A percentile compares a stretch with the other conserved stretches of the same genome.
Conservation (phyloP, 2,888 invertebrate genomes). For the Tiliacea aurago region DNA sequence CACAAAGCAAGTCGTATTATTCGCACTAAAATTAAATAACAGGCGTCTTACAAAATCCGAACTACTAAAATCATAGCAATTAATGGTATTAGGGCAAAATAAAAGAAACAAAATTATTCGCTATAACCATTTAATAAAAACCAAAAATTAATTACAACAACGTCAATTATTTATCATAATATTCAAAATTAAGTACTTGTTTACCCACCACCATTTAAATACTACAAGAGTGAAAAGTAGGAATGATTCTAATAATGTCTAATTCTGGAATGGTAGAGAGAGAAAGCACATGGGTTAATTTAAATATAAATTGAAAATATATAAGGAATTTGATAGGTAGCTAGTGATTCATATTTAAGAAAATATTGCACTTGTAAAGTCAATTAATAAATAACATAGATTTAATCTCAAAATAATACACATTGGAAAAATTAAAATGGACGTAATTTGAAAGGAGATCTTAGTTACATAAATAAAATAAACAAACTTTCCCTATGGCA, state of each 20-base stretch:
- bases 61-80: conserved; percentile 48
- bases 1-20: neutral
- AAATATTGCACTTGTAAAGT: conserved; percentile 65
- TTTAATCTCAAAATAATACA: conserved; percentile 61
- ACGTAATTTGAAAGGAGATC: conserved; percentile 76
- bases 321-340: conserved; percentile 31
- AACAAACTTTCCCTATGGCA: conserved; percentile 81
- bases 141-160: conserved; percentile 82
- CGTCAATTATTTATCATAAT: conserved; percentile 72
- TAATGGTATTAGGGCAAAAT: conserved; percentile 65
- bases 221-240: conserved; percentile 62
- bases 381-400: conserved; percentile 61
- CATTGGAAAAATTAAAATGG: conserved; percentile 68
- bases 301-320: conserved; percentile 38
- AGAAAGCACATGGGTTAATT: conserved; percentile 31
- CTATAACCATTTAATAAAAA: conserved; percentile 88
- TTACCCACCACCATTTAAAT: conserved; percentile 82
- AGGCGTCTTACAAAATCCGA: conserved; percentile 20
- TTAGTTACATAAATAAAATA: conserved; percentile 67
- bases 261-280: conserved; percentile 54
- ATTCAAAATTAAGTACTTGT: conserved; percentile 80
- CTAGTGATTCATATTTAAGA: conserved; percentile 40
- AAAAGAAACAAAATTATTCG: conserved; percentile 76
- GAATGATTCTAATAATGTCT: conserved; percentile 65
- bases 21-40: conserved; percentile 34